Evolutionary conservation across 2,797 vertebrate species (phyloP), one percentile per base, ranked within the genome.

Genomic region (Paratrypauchen microcephalus): DNA sequence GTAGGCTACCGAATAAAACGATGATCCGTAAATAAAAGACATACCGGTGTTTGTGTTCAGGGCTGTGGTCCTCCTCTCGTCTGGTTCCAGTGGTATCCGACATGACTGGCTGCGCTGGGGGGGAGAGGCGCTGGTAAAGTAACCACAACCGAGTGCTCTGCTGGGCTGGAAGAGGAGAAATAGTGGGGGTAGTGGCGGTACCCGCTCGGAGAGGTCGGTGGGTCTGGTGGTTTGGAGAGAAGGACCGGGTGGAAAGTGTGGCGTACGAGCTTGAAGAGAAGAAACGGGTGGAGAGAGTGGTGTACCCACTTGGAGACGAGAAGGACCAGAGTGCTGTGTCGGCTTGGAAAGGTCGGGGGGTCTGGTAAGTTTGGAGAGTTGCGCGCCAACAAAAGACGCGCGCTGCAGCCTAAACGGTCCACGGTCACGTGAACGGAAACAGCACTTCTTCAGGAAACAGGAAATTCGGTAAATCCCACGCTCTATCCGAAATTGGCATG

Each of bases 301-400:
- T 26, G 24, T 13, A 4, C 3, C 0, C 21, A 5, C 12, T 47
- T 47, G 39, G 41, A 63, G 61, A 1, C 1, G 24, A 26, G 24
- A 26, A 1, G 24, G 24, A n/a, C n/a, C n/a, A n/a, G n/a, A n/a
- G n/a, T n/a, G n/a, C n/a, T n/a, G n/a, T n/a, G n/a, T n/a, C n/a
- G n/a, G n/a, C n/a, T n/a, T 26, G 2, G 24, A 26, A 26, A 63
- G 50, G 24, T 50, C 19, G 13, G 21, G 0, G 23, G 12, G 52
- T 21, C n/a, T 13, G 12, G 8, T 13, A 8, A 1, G 41, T 41
- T 19, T 64, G 16, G 15, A 48, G 45, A 64, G 45, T 4, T 52
- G 77, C 73, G 71, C 86, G 84, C 87, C 84, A 87, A 87, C 66
- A 54, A 72, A 78, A 60, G 69, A 69, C 76, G 79, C 86, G 83